Conservation (phyloP, 30 jellyfish, hydroid and myxozoan species). For the Cassiopea andromeda region DNA sequence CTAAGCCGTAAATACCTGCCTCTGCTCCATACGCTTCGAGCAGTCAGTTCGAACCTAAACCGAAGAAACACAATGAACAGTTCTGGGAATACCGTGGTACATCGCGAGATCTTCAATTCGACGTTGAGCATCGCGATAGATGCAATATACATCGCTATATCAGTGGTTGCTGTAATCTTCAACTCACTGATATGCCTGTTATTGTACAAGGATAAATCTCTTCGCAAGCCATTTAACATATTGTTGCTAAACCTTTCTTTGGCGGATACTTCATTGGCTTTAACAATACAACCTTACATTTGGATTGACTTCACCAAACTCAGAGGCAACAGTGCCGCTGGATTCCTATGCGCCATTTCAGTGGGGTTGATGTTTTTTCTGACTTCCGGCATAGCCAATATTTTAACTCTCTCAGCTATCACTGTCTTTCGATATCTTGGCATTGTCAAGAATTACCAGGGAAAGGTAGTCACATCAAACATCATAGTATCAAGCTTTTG, state of each 20-base stretch:
- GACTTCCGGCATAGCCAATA: not conserved
- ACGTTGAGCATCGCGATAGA: not conserved
- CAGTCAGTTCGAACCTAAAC: too few relatives aligned
- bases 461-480: not conserved
- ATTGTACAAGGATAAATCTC: not conserved
- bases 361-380: conserved; percentile 5
- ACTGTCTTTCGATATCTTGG: not conserved
- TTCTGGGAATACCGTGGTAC: not conserved
- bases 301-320: conserved; percentile 1
- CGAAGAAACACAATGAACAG: not conserved
- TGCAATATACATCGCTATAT: not conserved
- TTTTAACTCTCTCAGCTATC: not conserved
- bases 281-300: not conserved
- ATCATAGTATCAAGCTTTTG: not conserved
- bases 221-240: not conserved
- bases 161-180: not conserved
- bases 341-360: not conserved
- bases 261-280: conserved; percentile 1
- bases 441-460: not conserved
- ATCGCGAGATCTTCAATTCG: not conserved
- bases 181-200: not conserved
- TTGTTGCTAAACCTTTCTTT: not conserved
- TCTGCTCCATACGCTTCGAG: too few relatives aligned
- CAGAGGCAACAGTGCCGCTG: not conserved
- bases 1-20: too few relatives aligned